Conservation (phyloP, 23 tunicate genomes). For the Phallusia fumigata region DNA sequence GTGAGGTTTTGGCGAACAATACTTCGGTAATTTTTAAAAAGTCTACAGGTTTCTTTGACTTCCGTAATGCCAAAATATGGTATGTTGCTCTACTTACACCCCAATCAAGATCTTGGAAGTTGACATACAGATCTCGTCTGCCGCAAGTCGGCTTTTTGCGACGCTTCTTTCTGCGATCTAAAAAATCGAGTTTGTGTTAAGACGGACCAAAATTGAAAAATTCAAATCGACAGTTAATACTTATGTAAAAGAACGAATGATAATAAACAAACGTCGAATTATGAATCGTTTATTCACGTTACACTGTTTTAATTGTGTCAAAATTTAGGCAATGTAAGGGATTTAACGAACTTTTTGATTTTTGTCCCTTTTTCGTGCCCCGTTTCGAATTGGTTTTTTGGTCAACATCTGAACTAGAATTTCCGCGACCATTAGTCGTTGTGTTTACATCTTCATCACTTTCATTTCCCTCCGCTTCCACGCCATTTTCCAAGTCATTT, state of each 20-base stretch:
- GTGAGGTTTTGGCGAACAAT: no score
- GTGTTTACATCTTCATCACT: slow-evolving; percentile 1
- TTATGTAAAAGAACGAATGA: no score
- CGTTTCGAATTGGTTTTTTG: not conserved
- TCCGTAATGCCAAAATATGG: no score
- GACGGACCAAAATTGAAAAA: not conserved
- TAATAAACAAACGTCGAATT: no score
- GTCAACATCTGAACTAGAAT: not conserved
- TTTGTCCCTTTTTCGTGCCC: slow-evolving; percentile 4
- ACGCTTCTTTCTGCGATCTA: slow-evolving; percentile 27
- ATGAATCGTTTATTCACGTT: no score
- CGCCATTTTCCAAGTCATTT: not conserved
- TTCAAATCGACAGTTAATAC: not conserved
- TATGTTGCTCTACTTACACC: slow-evolving; percentile 48
- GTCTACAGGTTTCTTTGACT: no score
- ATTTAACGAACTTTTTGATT: not conserved
- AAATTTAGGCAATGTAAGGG: not conserved
- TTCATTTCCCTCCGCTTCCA: not conserved
- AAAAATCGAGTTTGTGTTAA: not conserved
- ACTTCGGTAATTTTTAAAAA: no score
- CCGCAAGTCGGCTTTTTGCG: slow-evolving; percentile 54
- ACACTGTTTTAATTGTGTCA: no score
- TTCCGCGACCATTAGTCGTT: not conserved
- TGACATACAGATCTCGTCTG: slow-evolving; percentile 59
- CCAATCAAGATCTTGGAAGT: slow-evolving; percentile 87